Evolutionary conservation across 1,140 invertebrate species (phyloP), one percentile per base, ranked within the genome.

Genomic region (Cydia fagiglandana): DNA sequence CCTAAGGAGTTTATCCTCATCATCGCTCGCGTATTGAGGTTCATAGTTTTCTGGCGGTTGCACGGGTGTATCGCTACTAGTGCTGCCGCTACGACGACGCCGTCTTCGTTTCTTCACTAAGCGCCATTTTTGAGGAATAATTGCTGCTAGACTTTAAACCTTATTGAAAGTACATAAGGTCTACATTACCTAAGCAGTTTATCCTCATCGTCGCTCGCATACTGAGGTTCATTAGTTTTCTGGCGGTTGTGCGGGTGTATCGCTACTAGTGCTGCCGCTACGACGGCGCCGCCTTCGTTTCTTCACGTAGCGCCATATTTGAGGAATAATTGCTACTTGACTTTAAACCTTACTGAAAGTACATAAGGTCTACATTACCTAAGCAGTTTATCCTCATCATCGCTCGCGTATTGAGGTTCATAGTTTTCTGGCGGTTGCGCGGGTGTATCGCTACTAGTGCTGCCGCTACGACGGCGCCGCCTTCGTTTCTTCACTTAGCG

Each of bases 101-200:
- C 96, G 96, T 77, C 96, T 95, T 56, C 96, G 95, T 79, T 95
- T 97, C 77, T 96, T 96, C 0, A 98, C 97, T 83, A 96, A 96
- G 75, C 97, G 95, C 98, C 98, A 99, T 80, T 98, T 96, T 91
- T 99, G 97, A 1, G 98, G 98, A 17, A 98, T 93, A 89, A 97
- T 98, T 15, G 96, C 4, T 30, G 0, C 2, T 30, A 2, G 30
- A 30, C 30, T 30, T 30, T 30, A 30, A 30, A 30, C 30, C 30
- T 30, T 4, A 30, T 3, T 2, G 30, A 97, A 1, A 97, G 95
- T 86, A 74, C 3, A 56, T 17, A 47, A 77, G 76, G 20, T 13
- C 4, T 5, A 50, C 88, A 83, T 91, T 91, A 88, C 94, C 94
- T 93, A 79, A 95, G 78, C 73, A 85, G 85, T 81, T 95, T 90